phyloP scores from a whole-genome alignment of 2,113 vertebrate genomes.

The Motacilla tschutschensis region DNA sequence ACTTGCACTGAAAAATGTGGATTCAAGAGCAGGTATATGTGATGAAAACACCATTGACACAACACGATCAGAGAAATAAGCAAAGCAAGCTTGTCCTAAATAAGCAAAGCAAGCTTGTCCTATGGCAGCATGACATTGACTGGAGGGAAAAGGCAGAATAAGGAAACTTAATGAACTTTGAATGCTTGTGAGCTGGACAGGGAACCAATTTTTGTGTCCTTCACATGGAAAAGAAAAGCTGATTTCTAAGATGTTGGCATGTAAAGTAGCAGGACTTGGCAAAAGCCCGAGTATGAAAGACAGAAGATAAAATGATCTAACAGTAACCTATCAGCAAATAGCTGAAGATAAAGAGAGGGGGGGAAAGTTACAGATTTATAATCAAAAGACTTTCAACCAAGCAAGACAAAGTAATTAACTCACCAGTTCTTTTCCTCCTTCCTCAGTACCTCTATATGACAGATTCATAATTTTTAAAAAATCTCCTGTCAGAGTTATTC shows the following conservation, averaged over 20 bases:
- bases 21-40: neutral
- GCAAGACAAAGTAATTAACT: neutral
- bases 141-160: neutral
- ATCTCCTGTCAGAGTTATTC: neutral
- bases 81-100: neutral
- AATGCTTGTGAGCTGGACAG: neutral
- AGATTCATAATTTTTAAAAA: neutral
- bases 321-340: neutral
- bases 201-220: neutral
- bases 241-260: neutral
- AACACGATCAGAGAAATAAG: neutral
- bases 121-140: rapidly evolving
- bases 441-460: neutral
- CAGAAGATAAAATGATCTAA: neutral
- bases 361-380: neutral
- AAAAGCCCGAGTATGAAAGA: neutral
- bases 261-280: neutral
- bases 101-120: neutral
- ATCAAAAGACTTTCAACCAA: neutral
- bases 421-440: neutral
- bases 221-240: neutral
- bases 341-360: neutral
- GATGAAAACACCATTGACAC: neutral
- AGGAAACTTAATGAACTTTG: neutral
- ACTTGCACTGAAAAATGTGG: neutral